phyloP scores from a whole-genome alignment of 2,113 vertebrate species.

The Pipra filicauda region DNA sequence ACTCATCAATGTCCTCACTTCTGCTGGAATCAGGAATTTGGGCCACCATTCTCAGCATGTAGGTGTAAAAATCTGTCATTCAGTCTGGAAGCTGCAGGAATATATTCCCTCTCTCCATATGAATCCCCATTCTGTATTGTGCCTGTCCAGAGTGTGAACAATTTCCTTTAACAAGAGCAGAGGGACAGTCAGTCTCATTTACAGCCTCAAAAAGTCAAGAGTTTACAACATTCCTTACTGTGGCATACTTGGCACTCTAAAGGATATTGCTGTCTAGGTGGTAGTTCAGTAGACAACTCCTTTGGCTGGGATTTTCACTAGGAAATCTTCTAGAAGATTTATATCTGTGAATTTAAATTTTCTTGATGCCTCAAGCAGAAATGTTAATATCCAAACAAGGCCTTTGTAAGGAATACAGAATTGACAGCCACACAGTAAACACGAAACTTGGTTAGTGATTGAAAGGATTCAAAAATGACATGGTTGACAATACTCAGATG shows the following conservation, averaged over 20 bases:
- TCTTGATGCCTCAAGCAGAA: neutral
- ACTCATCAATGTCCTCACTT: conserved; percentile 30
- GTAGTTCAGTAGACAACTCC: neutral
- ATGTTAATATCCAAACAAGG: neutral
- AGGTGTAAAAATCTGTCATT: conserved; percentile 54
- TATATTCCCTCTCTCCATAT: neutral
- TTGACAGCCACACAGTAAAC: neutral
- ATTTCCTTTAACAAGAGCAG: neutral
- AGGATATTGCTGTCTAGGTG: neutral
- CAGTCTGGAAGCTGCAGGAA: conserved; percentile 40
- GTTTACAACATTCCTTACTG: neutral
- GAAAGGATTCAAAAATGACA: neutral
- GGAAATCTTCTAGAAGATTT: neutral
- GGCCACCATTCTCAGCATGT: conserved; percentile 31
- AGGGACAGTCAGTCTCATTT: neutral
- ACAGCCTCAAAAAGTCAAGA: neutral
- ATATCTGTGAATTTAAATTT: neutral
- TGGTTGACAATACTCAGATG: neutral
- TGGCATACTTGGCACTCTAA: neutral
- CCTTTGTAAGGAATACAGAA: neutral
- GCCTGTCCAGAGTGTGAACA: conserved; percentile 23
- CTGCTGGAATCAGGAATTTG: conserved; percentile 39
- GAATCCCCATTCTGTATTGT: conserved; percentile 40
- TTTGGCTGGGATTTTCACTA: neutral
- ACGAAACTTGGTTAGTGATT: neutral